phyloP scores from a whole-genome alignment of 2,888 invertebrate species.

The Alviniconcha strummeri region DNA sequence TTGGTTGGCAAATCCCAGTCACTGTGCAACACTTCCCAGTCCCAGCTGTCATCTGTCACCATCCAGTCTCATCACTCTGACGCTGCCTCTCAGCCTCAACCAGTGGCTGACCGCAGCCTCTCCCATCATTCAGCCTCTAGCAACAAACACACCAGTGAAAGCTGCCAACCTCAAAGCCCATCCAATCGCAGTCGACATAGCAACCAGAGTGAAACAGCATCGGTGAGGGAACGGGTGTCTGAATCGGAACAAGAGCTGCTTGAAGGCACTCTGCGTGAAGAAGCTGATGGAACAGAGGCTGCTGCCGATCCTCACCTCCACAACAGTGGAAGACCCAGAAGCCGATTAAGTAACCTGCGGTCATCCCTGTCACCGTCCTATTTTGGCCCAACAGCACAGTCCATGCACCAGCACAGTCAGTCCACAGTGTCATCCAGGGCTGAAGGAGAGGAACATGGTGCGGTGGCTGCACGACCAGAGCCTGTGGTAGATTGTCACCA shows the following conservation, averaged over 20 bases:
- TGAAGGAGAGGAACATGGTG: no score
- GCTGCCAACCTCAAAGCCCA: not conserved
- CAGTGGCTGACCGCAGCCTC: not conserved
- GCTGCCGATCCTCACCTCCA: not conserved
- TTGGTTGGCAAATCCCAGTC: not conserved
- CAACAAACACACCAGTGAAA: not conserved
- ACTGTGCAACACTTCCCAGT: slow-evolving; percentile 22
- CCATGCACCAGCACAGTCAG: no score
- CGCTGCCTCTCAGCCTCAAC: not conserved
- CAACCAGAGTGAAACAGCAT: not conserved
- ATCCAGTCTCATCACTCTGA: not conserved
- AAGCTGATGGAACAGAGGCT: not conserved
- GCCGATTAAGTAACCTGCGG: not conserved
- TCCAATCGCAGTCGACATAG: not conserved
- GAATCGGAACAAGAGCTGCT: not conserved
- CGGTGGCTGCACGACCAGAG: no score
- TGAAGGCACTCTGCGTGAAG: not conserved
- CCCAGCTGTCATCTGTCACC: slow-evolving; percentile 4
- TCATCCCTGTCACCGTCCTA: no score
- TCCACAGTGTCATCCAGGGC: no score
- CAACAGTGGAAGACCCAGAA: not conserved
- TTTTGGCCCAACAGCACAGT: no score
- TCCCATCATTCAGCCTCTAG: not conserved
- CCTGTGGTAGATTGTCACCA: no score
- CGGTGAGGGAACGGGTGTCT: not conserved